Conservation (phyloP, 2,888 invertebrate species). For the Drosophila macrospina region DNA sequence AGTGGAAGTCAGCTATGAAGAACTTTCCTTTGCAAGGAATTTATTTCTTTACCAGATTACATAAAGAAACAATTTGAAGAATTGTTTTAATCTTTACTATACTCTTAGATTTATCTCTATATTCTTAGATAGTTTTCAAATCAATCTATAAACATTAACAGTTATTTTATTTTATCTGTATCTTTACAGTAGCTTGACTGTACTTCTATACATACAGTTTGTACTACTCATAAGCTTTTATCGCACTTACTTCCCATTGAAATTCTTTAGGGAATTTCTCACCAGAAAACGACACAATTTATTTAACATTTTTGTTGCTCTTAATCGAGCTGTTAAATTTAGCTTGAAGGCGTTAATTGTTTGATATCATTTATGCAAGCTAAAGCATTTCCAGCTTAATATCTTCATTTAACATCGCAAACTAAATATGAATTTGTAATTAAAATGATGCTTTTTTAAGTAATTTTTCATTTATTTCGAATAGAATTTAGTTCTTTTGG, state of each 20-base stretch:
- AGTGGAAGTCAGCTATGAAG: not conserved
- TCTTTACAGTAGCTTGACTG: not conserved
- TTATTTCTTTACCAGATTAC: not conserved
- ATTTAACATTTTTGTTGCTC: conserved; percentile 1
- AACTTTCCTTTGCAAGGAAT: too few relatives aligned
- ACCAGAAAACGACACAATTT: conserved; percentile 1
- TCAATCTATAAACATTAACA: too few relatives aligned
- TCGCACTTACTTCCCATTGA: conserved; percentile 17
- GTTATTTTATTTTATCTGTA: too few relatives aligned
- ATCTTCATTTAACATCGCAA: conserved; percentile 12
- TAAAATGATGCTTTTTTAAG: not conserved
- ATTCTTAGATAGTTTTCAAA: too few relatives aligned
- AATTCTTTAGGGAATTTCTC: conserved; percentile 6
- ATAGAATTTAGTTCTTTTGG: not conserved
- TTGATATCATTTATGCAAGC: conserved; percentile 26
- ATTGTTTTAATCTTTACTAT: too few relatives aligned
- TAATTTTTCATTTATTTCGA: not conserved
- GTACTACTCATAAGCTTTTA: conserved; percentile 3
- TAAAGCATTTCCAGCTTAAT: conserved; percentile 15
- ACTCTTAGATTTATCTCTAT: too few relatives aligned
- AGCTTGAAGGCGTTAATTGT: conserved; percentile 57
- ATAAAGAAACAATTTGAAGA: not conserved
- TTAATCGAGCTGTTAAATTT: conserved; percentile 43
- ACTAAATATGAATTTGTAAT: conserved; percentile 27
- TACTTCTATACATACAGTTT: not conserved